Percentiles rank a stretch among this genome's conserved stretches.
These are phyloP conservation scores for Cydia pomonella DNA, from an alignment of 1,140 invertebrate species.

Conservation along the genomic window DNA sequence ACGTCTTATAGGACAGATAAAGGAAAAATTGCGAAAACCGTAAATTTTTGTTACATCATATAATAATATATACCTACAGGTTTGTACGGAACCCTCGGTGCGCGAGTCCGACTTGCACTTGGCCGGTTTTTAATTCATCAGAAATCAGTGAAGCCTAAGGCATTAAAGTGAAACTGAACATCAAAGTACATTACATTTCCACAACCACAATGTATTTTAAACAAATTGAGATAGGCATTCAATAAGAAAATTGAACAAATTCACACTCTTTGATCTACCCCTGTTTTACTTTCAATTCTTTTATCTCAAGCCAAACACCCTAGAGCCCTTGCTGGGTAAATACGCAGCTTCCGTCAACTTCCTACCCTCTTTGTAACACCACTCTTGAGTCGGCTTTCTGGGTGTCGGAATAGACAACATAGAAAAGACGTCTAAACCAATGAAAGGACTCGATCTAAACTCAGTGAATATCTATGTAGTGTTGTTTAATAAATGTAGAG, in stretches of 20 bases:
- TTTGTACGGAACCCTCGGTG: too few species aligned
- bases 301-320: slow-evolving; percentile 25
- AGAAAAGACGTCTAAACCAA: slow-evolving; percentile 4
- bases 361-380: neutral
- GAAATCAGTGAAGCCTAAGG: neutral
- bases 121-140: neutral
- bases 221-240: slow-evolving; percentile 28
- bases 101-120: too few species aligned
- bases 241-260: slow-evolving; percentile 33
- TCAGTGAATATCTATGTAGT: too few species aligned
- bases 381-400: neutral
- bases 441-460: neutral
- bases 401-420: slow-evolving; percentile 1
- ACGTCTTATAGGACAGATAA: too few species aligned
- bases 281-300: slow-evolving; percentile 31
- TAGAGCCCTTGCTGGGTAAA: slow-evolving; percentile 18
- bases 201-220: slow-evolving; percentile 26
- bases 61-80: too few species aligned
- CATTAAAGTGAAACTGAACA: slow-evolving; percentile 24
- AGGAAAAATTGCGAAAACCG: too few species aligned
- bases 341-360: slow-evolving; percentile 18
- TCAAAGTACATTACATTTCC: slow-evolving; percentile 9
- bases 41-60: too few species aligned
- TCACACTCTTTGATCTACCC: slow-evolving; percentile 30
- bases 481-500: too few species aligned